Percentiles rank a stretch among this genome's conserved stretches.
These are phyloP conservation scores for Himalopsyche anomala DNA, from an alignment of 2,888 invertebrate genomes.

Conservation along the genomic window DNA sequence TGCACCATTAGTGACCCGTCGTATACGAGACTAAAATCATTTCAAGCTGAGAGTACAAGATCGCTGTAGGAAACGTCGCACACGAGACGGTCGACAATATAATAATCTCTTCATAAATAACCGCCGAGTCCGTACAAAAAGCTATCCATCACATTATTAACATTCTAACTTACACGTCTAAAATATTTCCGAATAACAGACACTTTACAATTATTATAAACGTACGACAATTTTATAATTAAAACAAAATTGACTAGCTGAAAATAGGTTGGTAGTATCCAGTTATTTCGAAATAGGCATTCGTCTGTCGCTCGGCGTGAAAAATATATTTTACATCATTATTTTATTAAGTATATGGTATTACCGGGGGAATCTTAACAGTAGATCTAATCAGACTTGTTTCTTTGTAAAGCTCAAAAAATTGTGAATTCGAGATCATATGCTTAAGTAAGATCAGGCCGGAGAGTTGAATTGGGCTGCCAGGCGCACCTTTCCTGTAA, in stretches of 20 bases:
- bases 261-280: background rate
- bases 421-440: conserved; percentile 39
- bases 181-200: conserved; percentile 5
- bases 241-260: conserved; percentile 37
- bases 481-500: conserved; percentile 71
- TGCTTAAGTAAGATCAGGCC: conserved; percentile 66
- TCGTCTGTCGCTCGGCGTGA: background rate
- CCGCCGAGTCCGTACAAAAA: conserved; percentile 44
- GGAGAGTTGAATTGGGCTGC: conserved; percentile 73
- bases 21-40: too few relatives aligned
- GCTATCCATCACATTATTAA: conserved; percentile 53
- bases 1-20: too few relatives aligned
- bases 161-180: background rate
- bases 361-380: conserved; percentile 26
- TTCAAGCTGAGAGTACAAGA: too few relatives aligned
- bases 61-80: too few relatives aligned
- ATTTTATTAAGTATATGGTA: background rate
- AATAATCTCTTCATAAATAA: conserved; percentile 39
- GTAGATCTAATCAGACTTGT: conserved; percentile 37
- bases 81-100: conserved; percentile 20
- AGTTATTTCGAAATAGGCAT: background rate
- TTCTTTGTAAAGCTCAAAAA: conserved; percentile 42
- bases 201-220: conserved; percentile 24
- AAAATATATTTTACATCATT: conserved; percentile 14
- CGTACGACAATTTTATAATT: conserved; percentile 26